A percentile compares a stretch with the other conserved stretches of the same genome.
These are phyloP conservation scores for Plumapathes pennacea DNA, from an alignment of 92 coral and sea anemone species.

Conservation along the genomic window DNA sequence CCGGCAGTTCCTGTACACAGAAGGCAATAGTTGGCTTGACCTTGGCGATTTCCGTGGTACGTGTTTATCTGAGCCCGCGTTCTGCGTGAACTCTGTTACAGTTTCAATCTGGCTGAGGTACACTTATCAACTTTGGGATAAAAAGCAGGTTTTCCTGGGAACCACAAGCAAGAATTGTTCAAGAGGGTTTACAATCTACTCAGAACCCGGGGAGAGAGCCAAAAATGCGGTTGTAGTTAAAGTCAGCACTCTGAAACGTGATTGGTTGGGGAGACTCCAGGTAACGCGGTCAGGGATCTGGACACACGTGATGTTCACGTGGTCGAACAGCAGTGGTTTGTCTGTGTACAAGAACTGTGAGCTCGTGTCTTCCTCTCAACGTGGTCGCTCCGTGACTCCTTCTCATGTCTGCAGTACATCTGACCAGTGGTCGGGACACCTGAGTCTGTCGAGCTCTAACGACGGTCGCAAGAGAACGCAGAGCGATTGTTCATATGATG, in stretches of 20 bases:
- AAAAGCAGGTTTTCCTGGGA: constrained; percentile 51
- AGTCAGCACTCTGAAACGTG: constrained; percentile 37
- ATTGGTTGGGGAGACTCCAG: constrained; percentile 49
- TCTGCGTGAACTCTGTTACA: constrained; percentile 46
- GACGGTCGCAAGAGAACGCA: constrained; percentile 26
- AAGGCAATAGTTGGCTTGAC: constrained; percentile 44
- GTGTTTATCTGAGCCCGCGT: constrained; percentile 63
- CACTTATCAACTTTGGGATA: constrained; percentile 6
- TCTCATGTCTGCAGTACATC: neutral
- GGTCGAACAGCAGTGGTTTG: constrained; percentile 63
- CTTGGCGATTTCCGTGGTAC: constrained; percentile 52
- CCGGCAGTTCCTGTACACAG: constrained; percentile 38
- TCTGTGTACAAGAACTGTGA: constrained; percentile 62
- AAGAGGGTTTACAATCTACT: constrained; percentile 60
- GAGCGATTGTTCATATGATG: constrained; percentile 60
- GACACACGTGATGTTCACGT: constrained; percentile 73
- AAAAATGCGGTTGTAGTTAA: constrained; percentile 36
- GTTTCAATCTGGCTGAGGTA: constrained; percentile 76
- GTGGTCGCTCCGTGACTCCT: neutral
- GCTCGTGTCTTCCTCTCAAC: constrained; percentile 3
- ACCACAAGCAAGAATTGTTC: constrained; percentile 27
- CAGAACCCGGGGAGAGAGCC: constrained; percentile 29
- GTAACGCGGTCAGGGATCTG: constrained; percentile 36
- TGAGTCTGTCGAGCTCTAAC: constrained; percentile 50
- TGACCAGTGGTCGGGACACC: neutral